Evolutionary conservation across 2,113 vertebrate species (phyloP).

Genomic region (Xyrauchen texanus): DNA sequence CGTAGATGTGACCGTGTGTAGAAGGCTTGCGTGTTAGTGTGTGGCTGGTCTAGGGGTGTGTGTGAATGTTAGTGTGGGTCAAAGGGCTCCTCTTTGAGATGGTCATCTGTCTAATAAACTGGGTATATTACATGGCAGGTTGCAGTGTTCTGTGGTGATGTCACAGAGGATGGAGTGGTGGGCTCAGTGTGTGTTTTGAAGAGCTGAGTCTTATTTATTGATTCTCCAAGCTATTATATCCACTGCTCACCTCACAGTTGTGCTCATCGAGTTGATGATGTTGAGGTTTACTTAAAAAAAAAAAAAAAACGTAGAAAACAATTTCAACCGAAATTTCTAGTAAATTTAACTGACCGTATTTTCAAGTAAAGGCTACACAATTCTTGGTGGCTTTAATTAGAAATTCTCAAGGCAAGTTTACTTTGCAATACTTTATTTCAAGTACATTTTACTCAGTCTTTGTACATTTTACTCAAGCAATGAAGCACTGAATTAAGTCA

Average conservation of each 20-base stretch:
- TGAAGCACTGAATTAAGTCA: no score
- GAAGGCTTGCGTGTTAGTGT: conserved; percentile 53
- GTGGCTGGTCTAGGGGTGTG: conserved; percentile 60
- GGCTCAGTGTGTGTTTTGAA: conserved; percentile 17
- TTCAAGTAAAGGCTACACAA: no score
- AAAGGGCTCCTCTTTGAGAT: conserved; percentile 58
- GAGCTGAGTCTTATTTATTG: conserved; percentile 45
- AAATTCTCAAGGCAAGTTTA: no score
- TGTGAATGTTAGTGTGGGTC: conserved; percentile 64
- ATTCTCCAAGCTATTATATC: conserved; percentile 30
- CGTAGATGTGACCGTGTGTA: conserved; percentile 68
- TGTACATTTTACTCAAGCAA: no score
- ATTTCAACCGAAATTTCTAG: no score
- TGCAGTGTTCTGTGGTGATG: conserved; percentile 26
- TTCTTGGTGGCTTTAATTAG: no score
- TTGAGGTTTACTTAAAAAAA: no score
- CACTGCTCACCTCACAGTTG: background rate
- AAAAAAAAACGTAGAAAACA: no score
- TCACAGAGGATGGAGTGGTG: conserved; percentile 32
- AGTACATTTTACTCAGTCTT: no score
- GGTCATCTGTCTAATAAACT: conserved; percentile 50
- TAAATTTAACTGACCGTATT: no score
- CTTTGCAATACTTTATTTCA: no score
- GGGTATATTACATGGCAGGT: conserved; percentile 22
- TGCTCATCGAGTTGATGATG: background rate